Base-by-base conservation (phyloP, 2,113 vertebrate genomes). In the Sturnira hondurensis region DNA sequence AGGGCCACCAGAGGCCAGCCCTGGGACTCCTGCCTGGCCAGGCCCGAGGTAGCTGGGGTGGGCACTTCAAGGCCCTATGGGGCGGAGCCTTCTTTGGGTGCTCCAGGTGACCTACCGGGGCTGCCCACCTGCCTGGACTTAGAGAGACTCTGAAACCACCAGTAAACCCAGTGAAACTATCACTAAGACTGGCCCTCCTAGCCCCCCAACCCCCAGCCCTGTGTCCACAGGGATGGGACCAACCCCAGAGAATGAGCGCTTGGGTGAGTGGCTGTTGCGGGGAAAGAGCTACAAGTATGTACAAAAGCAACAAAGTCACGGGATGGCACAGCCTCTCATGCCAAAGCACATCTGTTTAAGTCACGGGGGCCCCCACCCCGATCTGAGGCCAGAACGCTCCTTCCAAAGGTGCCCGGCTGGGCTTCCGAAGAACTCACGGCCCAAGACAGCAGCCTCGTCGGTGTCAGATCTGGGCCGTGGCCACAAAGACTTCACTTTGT, bases 301-400 rank as follows among this genome's bases (percentile, higher is more conserved):
- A 5, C 33, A 13, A 26, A 58, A 82, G 54, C 67, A 10, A 1
- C 45, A 16, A 4, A 22, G 58, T 24, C 28, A 0, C 1, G 0
- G 71, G 28, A 0, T 0, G 7, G 43, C 28, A 20, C 1, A 4
- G 41, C 33, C 43, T 14, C 20, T 43, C 7, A 0, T 43, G 56
- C 65, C 71, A 17, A 16, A 12, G 2, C 0, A 0, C 1, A 26
- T 1, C 22, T 19, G 0, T 38, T 58, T 41, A 0, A 15, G 8
- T 16, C 13, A 0, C 4, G 0, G 0, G 2, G 14, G 10, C 4
- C 20, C 10, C 10, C 19, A 52, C 9, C 93, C 88, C 17, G 19
- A 41, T 82, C 61, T 54, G 22, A 15, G 0, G 0, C 14, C 0
- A 12, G 80, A 5, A 7, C 0, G 0, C 97, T 93, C 93, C n/a